These are phyloP conservation scores for Erpornis zantholeuca DNA, from an alignment of 2,113 vertebrate species.

Conservation along the genomic window DNA sequence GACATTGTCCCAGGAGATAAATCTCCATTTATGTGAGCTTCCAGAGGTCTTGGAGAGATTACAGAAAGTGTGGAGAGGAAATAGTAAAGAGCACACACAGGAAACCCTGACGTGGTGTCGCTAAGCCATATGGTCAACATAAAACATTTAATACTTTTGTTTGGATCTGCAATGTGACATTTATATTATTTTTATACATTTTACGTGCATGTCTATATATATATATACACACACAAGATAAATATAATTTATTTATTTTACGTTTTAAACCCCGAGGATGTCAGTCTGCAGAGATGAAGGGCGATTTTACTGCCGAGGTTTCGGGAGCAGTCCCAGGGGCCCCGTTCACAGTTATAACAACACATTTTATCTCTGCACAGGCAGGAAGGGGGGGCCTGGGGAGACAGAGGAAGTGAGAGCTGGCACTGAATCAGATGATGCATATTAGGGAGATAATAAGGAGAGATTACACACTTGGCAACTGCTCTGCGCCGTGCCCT, in stretches of 20 bases:
- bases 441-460: slow-evolving; percentile 34
- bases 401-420: not conserved
- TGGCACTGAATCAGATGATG: slow-evolving; percentile 15
- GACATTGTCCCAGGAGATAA: not conserved
- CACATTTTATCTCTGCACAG: slow-evolving; percentile 16
- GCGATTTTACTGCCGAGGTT: slow-evolving; percentile 13
- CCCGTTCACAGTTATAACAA: slow-evolving; percentile 20
- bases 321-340: slow-evolving; percentile 16
- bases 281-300: not conserved
- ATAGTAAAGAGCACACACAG: not conserved
- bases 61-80: slow-evolving; percentile 15
- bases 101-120: not conserved
- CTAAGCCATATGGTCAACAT: not conserved
- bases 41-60: not conserved
- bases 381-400: slow-evolving; percentile 8
- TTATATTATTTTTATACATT: not conserved
- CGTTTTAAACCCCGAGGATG: not conserved
- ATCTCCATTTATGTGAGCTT: not conserved
- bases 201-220: fast-evolving
- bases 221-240: not conserved
- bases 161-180: not conserved
- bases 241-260: not conserved
- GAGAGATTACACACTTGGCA: slow-evolving; percentile 38
- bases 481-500: not conserved
- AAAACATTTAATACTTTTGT: not conserved